phyloP scores from a whole-genome alignment of 2,113 vertebrate species.

The Percopsis transmontana region DNA sequence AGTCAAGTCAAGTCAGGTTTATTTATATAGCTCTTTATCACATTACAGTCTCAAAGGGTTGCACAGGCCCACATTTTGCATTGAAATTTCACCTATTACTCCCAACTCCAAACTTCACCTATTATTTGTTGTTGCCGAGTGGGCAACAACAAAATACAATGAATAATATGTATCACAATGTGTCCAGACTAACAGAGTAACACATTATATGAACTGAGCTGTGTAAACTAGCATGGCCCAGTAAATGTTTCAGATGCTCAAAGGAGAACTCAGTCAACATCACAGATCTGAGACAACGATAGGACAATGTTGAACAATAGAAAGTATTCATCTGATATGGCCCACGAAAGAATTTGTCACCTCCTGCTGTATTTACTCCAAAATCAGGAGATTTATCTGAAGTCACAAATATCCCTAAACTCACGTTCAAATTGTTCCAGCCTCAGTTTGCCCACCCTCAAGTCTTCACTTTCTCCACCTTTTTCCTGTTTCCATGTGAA shows the following conservation, averaged over 20 bases:
- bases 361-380: neutral
- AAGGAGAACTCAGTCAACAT: neutral
- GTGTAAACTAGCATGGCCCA: neutral
- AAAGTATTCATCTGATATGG: conserved; percentile 12
- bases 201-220: neutral
- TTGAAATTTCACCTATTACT: too few relatives aligned
- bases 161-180: too few relatives aligned
- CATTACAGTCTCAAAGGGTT: too few relatives aligned
- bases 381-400: conserved; percentile 15
- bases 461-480: conserved; percentile 58
- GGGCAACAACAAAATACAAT: too few relatives aligned
- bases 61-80: too few relatives aligned
- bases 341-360: conserved; percentile 30
- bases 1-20: too few relatives aligned
- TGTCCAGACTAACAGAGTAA: too few relatives aligned
- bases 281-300: conserved; percentile 17
- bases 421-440: conserved; percentile 13
- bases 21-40: too few relatives aligned
- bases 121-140: too few relatives aligned
- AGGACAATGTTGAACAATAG: conserved; percentile 46
- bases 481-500: conserved; percentile 72
- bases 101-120: too few relatives aligned
- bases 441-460: conserved; percentile 9
- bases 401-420: conserved; percentile 10
- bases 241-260: neutral